Evolutionary conservation across 2,113 vertebrate genomes (phyloP), one percentile per base, ranked within the genome.

Genomic region (Nettapus auritus): DNA sequence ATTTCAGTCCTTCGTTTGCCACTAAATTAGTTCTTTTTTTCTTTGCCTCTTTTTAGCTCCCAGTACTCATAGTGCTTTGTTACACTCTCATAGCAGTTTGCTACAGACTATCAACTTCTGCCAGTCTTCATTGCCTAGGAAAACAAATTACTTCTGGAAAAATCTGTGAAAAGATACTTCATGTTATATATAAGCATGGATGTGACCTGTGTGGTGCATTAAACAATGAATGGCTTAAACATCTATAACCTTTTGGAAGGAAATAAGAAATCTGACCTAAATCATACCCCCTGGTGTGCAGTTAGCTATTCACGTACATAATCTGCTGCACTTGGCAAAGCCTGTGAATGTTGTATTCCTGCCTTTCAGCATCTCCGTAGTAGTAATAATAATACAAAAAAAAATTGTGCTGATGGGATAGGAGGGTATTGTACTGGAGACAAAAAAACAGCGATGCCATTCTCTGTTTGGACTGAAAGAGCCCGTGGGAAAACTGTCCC

Each of bases 331-430:
- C 29, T 95, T 90, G 81, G 89, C 87, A 89, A 57, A 80, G 86
- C 31, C 59, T 78, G 52, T 82, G 71, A 63, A 64, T 92, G 89
- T 70, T 64, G 79, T 89, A 90, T 96, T 80, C 85, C 89, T 92
- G 83, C 86, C 87, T 97, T 97, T 97, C 93, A 93, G 95, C 97
- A 79, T 92, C 96, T 96, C 96, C 93, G 82, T 46, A 94, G 93
- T 79, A 94, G 82, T 94, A 89, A 94, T 89, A 93, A 96, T 91
- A 95, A 87, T 86, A 64, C 86, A 74, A 93, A 67, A 93, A 42
- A 94, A 96, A 97, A 73, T 90, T 95, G 88, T 97, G 97, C 97
- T 97, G 97, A 97, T 97, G 94, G 93, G 76, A 91, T 96, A 97
- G 91, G 93, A 94, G 89, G 60, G 86, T 91, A 88, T 97, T 97